Base-by-base conservation (phyloP, 2,797 vertebrate genomes). In the Hyperoplus lanceolatus region DNA sequence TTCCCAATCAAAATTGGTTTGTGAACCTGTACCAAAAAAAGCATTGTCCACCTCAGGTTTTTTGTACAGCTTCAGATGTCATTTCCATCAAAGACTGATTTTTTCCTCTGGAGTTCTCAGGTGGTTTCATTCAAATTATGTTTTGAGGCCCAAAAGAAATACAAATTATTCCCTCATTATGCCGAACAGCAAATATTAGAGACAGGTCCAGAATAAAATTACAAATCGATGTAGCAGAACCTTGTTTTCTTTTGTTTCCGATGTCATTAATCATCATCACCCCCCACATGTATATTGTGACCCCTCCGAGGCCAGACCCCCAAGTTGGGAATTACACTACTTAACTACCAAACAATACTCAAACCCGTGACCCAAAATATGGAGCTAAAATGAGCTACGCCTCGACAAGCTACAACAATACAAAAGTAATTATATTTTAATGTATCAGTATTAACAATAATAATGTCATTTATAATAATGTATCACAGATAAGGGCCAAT, bases 41-140 rank as follows among this genome's bases (percentile, higher is more conserved):
- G 1, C 6, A 13, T 11, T 18, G 36, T 67, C 16, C 18, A 36
- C 53, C 21, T 46, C 9, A 3, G 18, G 14, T 6, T 14, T 6
- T 5, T 48, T 55, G 42, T 46, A 12, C 38, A 16, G 39, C 46
- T 56, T 66, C 38, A 59, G 1, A 43, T 57, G 9, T 15, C 38
- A 65, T 41, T 59, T 51, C 16, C 42, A 38, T 3, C 7, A 64
- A 53, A 66, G 41, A 46, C 8, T 6, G 2, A 53, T 13, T 49
- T 65, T 13, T 38, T 29, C 21, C 9, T 45, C 9, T 10, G 6
- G 18, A 59, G 1, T 3, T 41, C 61, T 75, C 48, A 45, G 12
- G 45, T 56, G 60, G 38, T 71, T 67, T 67, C 3, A 21, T 67
- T 62, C 67, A 63, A 29, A 73, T 21, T 16, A 42, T 9, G 21